Evolutionary conservation across 2,797 vertebrate species (phyloP), one percentile per base, ranked within the genome.

Genomic region (Falco rusticolus): DNA sequence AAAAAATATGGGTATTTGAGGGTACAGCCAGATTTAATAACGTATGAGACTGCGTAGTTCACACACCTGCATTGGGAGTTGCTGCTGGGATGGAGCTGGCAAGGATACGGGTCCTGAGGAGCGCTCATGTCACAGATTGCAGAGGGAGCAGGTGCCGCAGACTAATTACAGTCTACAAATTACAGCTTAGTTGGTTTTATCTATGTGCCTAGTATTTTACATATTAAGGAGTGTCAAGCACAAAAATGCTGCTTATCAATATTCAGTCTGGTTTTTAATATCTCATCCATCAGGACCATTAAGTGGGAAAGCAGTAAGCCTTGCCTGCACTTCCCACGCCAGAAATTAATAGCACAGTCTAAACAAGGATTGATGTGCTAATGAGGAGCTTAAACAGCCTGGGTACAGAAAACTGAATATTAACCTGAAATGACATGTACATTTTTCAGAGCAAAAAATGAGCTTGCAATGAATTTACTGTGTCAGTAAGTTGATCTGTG

Each of bases 301-400:
- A 87, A 90, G 57, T 64, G 75, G 65, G 68, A 64, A 72, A 87
- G 79, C 83, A 48, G 8, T 84, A 89, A 74, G 93, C 72, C 72
- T 59, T 69, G 83, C 82, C 76, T 91, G 8, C 64, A 10, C 56
- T 86, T 74, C 57, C 53, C 0, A 0, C 37, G 64, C n/a, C 69
- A 71, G 70, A 54, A 77, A 56, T 93, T 65, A 92, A 86, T 54
- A 43, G 69, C 8, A 2, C 87, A 86, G 60, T 80, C n/a, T 51
- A 66, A 95, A 91, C 54, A 77, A 63, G 79, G 64, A 69, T 33
- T 85, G 85, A 63, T 29, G 41, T 66, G 56, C 76, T 87, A 65
- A 87, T 72, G 59, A 91, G 68, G 63, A 72, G 82, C 64, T 94
- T 77, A 90, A 93, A 51, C 64, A 77, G 76, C 64, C 22, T 2